Evolutionary conservation across 1,140 invertebrate species (phyloP).

Genomic region (Zaprionus kolodkinae): DNA sequence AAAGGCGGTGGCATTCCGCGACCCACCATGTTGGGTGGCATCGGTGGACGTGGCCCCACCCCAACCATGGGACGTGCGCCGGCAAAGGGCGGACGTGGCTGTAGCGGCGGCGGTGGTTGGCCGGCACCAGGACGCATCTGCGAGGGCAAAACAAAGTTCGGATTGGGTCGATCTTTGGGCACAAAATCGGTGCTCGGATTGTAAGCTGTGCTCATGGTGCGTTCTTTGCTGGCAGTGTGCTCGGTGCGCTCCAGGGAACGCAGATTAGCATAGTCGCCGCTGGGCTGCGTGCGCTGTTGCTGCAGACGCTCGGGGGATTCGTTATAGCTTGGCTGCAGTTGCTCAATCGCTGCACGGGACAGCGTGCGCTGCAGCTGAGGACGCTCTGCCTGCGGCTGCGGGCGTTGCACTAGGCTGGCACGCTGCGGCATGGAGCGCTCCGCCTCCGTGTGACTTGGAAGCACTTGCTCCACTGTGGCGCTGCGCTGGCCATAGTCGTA

Average conservation of each 20-base stretch:
- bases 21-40: conserved; percentile 69
- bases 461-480: conserved; percentile 21
- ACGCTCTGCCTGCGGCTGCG: conserved; percentile 10
- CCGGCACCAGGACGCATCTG: conserved; percentile 71
- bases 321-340: not conserved
- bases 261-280: not conserved
- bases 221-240: conserved; percentile 26
- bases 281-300: not conserved
- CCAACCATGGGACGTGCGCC: conserved; percentile 71
- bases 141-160: conserved; percentile 68
- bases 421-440: not conserved
- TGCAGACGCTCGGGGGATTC: not conserved
- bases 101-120: conserved; percentile 68
- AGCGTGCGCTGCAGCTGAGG: not conserved
- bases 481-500: conserved; percentile 5
- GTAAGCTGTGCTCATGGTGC: conserved; percentile 26
- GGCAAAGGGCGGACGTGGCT: conserved; percentile 72
- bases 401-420: not conserved
- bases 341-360: not conserved
- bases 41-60: conserved; percentile 67
- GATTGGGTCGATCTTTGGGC: conserved; percentile 55
- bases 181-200: conserved; percentile 23
- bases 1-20: conserved; percentile 69
- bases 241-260: conserved; percentile 22
- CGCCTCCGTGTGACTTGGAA: not conserved